Percentiles rank a stretch among this genome's conserved stretches.
These are phyloP conservation scores for Lottia scabra DNA, from an alignment of 2,888 invertebrate species.

Conservation along the genomic window DNA sequence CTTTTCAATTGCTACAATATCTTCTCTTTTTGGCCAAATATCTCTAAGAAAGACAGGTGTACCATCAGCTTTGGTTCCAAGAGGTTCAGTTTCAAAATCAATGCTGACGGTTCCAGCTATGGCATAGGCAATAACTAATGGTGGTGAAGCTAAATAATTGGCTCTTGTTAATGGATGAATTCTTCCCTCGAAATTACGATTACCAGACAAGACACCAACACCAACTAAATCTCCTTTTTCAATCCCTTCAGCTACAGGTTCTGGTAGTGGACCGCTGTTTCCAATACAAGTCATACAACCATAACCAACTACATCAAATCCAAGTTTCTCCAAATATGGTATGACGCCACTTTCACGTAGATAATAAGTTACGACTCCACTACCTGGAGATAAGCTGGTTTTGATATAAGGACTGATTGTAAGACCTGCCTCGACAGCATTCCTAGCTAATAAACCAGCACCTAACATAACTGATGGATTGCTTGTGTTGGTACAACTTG, in stretches of 20 bases:
- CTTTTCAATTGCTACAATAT: slow-evolving; percentile 87
- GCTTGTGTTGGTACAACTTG: slow-evolving; percentile 97
- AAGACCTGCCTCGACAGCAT: slow-evolving; percentile 91
- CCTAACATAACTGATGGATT: slow-evolving; percentile 99
- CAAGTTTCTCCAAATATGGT: slow-evolving; percentile 85
- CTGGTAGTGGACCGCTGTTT: slow-evolving; percentile 95
- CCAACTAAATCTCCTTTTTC: slow-evolving; percentile 95
- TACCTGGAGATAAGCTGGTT: slow-evolving; percentile 95
- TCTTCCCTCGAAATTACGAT: slow-evolving; percentile 97
- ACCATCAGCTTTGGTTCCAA: slow-evolving; percentile 78
- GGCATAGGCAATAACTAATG: slow-evolving; percentile 96
- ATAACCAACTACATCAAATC: slow-evolving; percentile 97
- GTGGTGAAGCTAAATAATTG: slow-evolving; percentile 97
- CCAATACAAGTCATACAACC: slow-evolving; percentile 99
- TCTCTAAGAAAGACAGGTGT: slow-evolving; percentile 86
- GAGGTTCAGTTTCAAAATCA: slow-evolving; percentile 91
- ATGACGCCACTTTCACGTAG: slow-evolving; percentile 91
- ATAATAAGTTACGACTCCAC: slow-evolving; percentile 94
- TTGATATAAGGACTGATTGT: slow-evolving; percentile 93
- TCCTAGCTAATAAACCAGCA: slow-evolving; percentile 88
- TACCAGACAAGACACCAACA: slow-evolving; percentile 95
- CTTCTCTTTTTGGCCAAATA: slow-evolving; percentile 93
- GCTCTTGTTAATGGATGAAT: slow-evolving; percentile 97
- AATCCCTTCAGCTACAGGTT: slow-evolving; percentile 90
- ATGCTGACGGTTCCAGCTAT: slow-evolving; percentile 94